phyloP scores from a whole-genome alignment of 2,888 invertebrate species.

The Thyatira batis region DNA sequence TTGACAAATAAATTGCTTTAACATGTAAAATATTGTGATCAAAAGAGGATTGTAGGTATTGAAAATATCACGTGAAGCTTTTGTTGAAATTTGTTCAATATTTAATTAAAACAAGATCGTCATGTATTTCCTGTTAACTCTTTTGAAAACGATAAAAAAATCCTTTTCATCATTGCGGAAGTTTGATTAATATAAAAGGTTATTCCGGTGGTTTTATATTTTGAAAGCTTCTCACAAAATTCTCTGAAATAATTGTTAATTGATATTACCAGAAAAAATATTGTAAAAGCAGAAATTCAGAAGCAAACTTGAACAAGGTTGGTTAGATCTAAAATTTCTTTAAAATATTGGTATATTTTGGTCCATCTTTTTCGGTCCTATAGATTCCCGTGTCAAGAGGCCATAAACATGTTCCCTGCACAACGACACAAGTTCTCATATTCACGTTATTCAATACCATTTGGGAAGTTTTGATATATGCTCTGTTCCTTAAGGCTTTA shows the following conservation, averaged over 20 bases:
- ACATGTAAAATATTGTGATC: not conserved
- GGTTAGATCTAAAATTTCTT: too few species aligned
- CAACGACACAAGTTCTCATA: slow-evolving; percentile 13
- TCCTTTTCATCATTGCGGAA: not conserved
- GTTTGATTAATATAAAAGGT: not conserved
- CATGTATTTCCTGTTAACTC: too few species aligned
- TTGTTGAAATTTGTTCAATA: not conserved
- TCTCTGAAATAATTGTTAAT: too few species aligned
- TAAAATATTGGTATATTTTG: too few species aligned
- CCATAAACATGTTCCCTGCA: slow-evolving; percentile 14
- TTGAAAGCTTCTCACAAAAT: not conserved
- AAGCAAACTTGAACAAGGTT: too few species aligned
- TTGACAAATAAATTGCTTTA: not conserved
- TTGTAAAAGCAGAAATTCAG: too few species aligned
- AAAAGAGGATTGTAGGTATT: not conserved
- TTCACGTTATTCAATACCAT: slow-evolving; percentile 45
- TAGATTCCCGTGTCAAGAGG: not conserved
- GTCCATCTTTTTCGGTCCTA: too few species aligned
- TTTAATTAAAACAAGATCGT: not conserved
- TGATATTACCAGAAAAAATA: too few species aligned
- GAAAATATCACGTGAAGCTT: not conserved
- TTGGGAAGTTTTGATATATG: slow-evolving; percentile 68
- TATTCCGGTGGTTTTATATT: not conserved
- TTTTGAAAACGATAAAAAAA: not conserved
- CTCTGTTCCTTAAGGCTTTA: slow-evolving; percentile 21